Base-by-base conservation (phyloP, 2,888 invertebrate species). In the Silvanus unidentatus region DNA sequence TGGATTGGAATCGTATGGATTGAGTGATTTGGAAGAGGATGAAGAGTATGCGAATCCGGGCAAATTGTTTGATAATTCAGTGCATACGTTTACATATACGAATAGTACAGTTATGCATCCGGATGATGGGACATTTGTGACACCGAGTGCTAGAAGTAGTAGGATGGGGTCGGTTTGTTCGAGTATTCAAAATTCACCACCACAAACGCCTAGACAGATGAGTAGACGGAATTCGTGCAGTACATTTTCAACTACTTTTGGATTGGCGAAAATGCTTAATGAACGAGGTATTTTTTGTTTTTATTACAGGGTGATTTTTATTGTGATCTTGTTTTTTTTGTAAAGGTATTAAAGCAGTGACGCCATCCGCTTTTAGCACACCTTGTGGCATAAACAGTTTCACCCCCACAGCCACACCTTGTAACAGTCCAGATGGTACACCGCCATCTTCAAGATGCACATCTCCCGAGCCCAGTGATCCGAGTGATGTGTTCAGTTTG, bases 101-200 rank as follows among this genome's bases (percentile, higher is more conserved):
- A 92, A 88, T 64, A 88, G 93, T 65, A 88, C 86, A 48, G 89
- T 94, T 11, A 78, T 90, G 72, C 93, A 93, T 73, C 93, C 93
- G 0, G 90, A 90, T 67, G 92, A 92, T 69, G 86, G 86, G 44
- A 84, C 78, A 50, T 82, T 84, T 32, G 73, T 79, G 8, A 80
- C 81, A 2, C 73, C 78, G 35, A 80, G 79, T 55, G 69, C 79
- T 30, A 74, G 77, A 15, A 78, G 78, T 32, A 82, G 82, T 49
- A 80, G 78, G 66, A 81, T 86, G 68, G 81, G 78, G 63, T 88
- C 79, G 54, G 82, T 64, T 57, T 78, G 74, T 72, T 81, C 69
- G 72, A 81, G 75, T 49, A 68, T 73, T 55, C 69, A 74, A 39
- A 71, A 70, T 49, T 72, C 72, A 59, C 79, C 56, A 55, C 78